Conservation (phyloP, 2,888 invertebrate species). For the Drosophila multiciliata region DNA sequence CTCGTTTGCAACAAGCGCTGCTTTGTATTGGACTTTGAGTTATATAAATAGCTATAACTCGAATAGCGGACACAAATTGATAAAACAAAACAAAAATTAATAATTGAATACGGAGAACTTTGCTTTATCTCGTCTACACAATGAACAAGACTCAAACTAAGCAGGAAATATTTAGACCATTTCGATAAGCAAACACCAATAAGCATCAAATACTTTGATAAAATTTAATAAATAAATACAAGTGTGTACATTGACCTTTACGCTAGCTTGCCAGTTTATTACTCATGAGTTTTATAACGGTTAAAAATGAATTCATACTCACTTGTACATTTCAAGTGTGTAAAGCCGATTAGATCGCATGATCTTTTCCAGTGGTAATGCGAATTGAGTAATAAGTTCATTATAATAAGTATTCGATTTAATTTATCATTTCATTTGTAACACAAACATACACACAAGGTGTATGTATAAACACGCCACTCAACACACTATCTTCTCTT, state of each 20-base stretch:
- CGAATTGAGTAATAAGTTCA: constrained; percentile 49
- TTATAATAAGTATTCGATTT: too few species aligned
- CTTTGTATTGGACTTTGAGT: constrained; percentile 16
- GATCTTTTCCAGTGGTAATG: constrained; percentile 61
- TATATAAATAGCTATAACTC: neutral
- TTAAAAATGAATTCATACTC: constrained; percentile 16
- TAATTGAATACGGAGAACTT: neutral
- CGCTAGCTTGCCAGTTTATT: constrained; percentile 23
- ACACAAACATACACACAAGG: constrained; percentile 17
- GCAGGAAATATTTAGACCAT: constrained; percentile 25
- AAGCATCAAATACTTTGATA: constrained; percentile 26
- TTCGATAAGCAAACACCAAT: constrained; percentile 41
- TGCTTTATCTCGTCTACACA: constrained; percentile 33
- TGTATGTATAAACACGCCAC: constrained; percentile 62
- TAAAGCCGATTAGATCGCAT: constrained; percentile 56
- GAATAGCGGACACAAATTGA: neutral
- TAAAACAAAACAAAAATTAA: neutral
- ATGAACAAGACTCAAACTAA: constrained; percentile 7
- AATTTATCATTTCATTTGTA: constrained; percentile 47
- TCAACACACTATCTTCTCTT: constrained; percentile 41
- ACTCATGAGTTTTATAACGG: constrained; percentile 7
- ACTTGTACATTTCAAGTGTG: constrained; percentile 21
- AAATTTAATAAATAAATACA: constrained; percentile 20
- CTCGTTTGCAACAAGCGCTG: constrained; percentile 11
- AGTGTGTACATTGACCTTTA: constrained; percentile 69